Percentiles rank a stretch among this genome's conserved stretches.
phyloP scores from a whole-genome alignment of 2,113 vertebrate genomes.

The Scortum barcoo region DNA sequence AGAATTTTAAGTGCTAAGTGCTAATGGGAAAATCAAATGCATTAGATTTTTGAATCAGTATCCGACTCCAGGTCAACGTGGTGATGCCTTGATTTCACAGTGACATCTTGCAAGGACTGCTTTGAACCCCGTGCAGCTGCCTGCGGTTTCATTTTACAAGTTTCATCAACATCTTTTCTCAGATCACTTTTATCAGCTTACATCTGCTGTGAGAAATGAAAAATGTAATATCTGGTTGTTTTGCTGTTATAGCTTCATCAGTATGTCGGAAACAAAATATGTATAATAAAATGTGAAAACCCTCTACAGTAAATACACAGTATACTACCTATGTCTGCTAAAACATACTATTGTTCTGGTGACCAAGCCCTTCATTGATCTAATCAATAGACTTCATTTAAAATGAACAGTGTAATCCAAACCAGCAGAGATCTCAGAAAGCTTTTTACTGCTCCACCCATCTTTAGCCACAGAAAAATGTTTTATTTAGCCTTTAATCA shows the following conservation, averaged over 20 bases:
- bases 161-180: neutral
- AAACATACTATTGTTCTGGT: slow-evolving; percentile 6
- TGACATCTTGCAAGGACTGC: neutral
- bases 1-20: slow-evolving; percentile 29
- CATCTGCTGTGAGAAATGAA: slow-evolving; percentile 1
- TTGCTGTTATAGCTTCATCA: neutral
- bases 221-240: neutral
- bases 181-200: slow-evolving; percentile 11
- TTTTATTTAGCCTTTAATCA: slow-evolving; percentile 6
- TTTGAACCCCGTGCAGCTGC: neutral
- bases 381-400: slow-evolving; percentile 39
- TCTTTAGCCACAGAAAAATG: neutral
- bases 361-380: slow-evolving; percentile 29
- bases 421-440: slow-evolving; percentile 26
- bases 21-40: slow-evolving; percentile 1
- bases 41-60: slow-evolving; percentile 26
- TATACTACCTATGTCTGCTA: neutral
- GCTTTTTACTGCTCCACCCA: slow-evolving; percentile 20
- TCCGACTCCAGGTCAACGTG: slow-evolving; percentile 5
- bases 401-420: slow-evolving; percentile 33
- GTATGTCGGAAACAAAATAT: neutral
- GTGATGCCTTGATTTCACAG: neutral
- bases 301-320: neutral
- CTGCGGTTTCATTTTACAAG: slow-evolving; percentile 34
- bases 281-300: neutral